Base-by-base conservation (phyloP, 2,113 vertebrate genomes). In the Otocyon megalotis region DNA sequence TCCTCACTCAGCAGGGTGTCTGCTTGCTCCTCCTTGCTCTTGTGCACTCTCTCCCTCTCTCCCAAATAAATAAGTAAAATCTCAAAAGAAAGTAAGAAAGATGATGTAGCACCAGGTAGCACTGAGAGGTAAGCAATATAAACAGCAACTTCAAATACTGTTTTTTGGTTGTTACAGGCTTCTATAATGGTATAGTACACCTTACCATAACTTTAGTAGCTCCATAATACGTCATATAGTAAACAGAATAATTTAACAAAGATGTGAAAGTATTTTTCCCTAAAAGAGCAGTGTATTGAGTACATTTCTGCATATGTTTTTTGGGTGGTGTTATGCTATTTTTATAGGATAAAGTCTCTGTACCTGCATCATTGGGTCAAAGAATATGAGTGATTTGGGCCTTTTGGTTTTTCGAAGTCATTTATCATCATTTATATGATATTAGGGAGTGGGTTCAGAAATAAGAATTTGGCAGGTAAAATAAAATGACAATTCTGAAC, bases 401-500 rank as follows among this genome's bases (percentile, higher is more conserved):
- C 56, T 48, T 74, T 81, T 32, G 12, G 37, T 58, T 82, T 88
- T 90, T 65, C 14, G 35, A 86, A 76, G 24, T 4, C 26, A 17
- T 60, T 88, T 90, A 87, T 69, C 5, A 24, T 85, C 50, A 91
- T 86, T 85, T 54, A 76, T 37, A 53, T 77, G 60, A 58, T 16
- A 94, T 35, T 19, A 97, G 90, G 71, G 56, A 96, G 80, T 96
- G 1, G 60, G 94, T 98, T 98, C 32, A 97, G 95, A 98, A 90
- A 97, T 97, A 97, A 95, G 85, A 98, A 97, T 95, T 89, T 88
- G 90, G 76, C 74, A 8, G 97, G 94, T 97, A 97, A 98, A 98
- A 97, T 98, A 98, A 96, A 97, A 93, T 92, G 65, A 69, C 12
- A 92, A 88, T 94, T 90, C 32, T 92, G 86, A 97, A 97, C 85